Conservation (phyloP, 2,888 invertebrate genomes). For the Zeuzera pyrina region DNA sequence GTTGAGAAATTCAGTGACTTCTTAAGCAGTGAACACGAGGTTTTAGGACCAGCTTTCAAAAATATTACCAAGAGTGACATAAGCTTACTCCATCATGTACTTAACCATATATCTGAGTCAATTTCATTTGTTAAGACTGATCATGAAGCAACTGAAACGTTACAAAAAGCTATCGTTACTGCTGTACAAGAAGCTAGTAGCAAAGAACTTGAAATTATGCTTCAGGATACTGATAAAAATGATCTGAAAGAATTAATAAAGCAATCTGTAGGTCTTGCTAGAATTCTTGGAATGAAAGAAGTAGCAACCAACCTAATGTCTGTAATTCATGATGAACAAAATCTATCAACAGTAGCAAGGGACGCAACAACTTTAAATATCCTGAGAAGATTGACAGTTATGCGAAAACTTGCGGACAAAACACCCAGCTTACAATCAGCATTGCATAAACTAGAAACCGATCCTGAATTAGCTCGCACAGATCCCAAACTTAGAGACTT, state of each 20-base stretch:
- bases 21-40: conserved; percentile 74
- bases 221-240: conserved; percentile 41
- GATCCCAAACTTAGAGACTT: conserved; percentile 80
- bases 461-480: conserved; percentile 77
- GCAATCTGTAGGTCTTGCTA: conserved; percentile 80
- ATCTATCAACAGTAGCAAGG: conserved; percentile 67
- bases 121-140: conserved; percentile 75
- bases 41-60: conserved; percentile 76
- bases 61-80: conserved; percentile 76
- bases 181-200: conserved; percentile 77
- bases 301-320: conserved; percentile 72
- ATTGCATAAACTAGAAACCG: conserved; percentile 74
- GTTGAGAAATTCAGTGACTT: conserved; percentile 77
- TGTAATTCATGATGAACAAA: conserved; percentile 68
- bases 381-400: conserved; percentile 78
- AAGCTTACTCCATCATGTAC: conserved; percentile 72
- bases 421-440: conserved; percentile 76
- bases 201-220: conserved; percentile 67
- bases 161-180: conserved; percentile 78
- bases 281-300: conserved; percentile 77
- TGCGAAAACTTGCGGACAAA: conserved; percentile 79
- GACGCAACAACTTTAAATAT: conserved; percentile 77
- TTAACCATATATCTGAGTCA: conserved; percentile 75
- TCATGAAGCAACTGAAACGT: conserved; percentile 75
- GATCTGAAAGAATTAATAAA: conserved; percentile 62